Evolutionary conservation across 2,797 vertebrate genomes (phyloP), one percentile per base, ranked within the genome.

Genomic region (Liparis tanakae): DNA sequence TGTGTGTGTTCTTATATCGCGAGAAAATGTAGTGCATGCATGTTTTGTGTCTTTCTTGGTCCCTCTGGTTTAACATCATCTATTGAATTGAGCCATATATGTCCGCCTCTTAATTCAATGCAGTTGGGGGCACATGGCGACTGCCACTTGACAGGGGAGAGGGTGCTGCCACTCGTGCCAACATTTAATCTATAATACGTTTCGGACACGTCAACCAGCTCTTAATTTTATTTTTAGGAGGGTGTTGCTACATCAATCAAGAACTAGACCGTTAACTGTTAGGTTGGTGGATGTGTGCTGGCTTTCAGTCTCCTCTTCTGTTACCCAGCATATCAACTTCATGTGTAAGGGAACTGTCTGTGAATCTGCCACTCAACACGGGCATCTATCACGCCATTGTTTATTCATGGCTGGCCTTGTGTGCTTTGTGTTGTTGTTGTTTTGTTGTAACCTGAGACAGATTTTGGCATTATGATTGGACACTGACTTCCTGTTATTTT

Each of bases 161-260:
- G 48, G 48, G n/a, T 63, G 43, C 56, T 43, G 57, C 55, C 61
- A 71, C 53, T 4, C 3, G 43, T 51, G 67, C 62, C 39, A 43
- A 65, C 72, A 67, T 81, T 36, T 63, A 67, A 22, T 55, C 70
- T 80, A 48, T 60, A 55, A 71, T 56, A 72, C 20, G 15, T 20
- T 46, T 56, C 68, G 74, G 63, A 79, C 81, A 85, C 73, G 82
- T 84, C 76, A 74, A 72, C 39, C 69, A 79, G 63, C 74, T 77
- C 67, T 67, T 72, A 30, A 18, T 84, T 84, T 84, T 88, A 86
- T 87, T 88, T 80, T 87, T 79, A 81, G 80, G 82, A 77, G 61
- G 74, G 50, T 78, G 82, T 74, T 79, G 70, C 82, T 71, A 34
- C 60, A 50, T 78, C 70, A 51, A 66, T 57, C 15, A 51, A 48